Evolutionary conservation across 2,888 invertebrate species (phyloP).

Genomic region (Sphecodes monilicornis): DNA sequence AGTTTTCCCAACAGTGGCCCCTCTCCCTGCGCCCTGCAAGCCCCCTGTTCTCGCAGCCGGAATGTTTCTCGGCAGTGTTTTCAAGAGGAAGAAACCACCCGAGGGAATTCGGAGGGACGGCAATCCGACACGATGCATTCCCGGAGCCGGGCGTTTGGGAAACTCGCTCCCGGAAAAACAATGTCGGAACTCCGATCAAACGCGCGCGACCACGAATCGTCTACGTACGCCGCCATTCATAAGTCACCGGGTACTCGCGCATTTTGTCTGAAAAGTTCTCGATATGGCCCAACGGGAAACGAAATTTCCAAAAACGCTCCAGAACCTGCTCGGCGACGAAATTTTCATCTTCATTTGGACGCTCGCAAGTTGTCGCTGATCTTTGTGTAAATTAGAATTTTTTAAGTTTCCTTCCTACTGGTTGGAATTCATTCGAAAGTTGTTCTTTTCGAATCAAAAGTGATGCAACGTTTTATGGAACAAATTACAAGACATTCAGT

Average conservation of each 20-base stretch:
- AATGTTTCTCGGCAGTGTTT: conserved; percentile 46
- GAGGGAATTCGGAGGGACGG: conserved; percentile 42
- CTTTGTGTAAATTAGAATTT: background rate
- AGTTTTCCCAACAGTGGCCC: conserved; percentile 48
- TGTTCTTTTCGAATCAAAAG: background rate
- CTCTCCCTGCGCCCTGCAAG: background rate
- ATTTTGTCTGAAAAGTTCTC: background rate
- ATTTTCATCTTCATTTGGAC: background rate
- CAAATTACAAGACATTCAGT: too few relatives aligned
- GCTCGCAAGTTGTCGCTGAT: background rate
- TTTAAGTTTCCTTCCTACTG: background rate
- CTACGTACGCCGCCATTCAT: conserved; percentile 11
- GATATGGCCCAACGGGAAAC: background rate
- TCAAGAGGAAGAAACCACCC: conserved; percentile 47
- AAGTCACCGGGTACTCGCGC: background rate
- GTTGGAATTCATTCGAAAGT: too few relatives aligned
- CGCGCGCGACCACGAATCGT: conserved; percentile 34
- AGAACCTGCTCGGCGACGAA: background rate
- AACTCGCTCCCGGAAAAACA: conserved; percentile 47
- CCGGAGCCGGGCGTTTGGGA: conserved; percentile 21
- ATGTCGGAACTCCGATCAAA: conserved; percentile 50
- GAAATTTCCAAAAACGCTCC: background rate
- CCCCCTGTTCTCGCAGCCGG: conserved; percentile 2
- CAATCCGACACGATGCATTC: conserved; percentile 38
- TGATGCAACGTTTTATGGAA: too few relatives aligned